phyloP scores from a whole-genome alignment of 2,113 vertebrate species.

The Bubo bubo region DNA sequence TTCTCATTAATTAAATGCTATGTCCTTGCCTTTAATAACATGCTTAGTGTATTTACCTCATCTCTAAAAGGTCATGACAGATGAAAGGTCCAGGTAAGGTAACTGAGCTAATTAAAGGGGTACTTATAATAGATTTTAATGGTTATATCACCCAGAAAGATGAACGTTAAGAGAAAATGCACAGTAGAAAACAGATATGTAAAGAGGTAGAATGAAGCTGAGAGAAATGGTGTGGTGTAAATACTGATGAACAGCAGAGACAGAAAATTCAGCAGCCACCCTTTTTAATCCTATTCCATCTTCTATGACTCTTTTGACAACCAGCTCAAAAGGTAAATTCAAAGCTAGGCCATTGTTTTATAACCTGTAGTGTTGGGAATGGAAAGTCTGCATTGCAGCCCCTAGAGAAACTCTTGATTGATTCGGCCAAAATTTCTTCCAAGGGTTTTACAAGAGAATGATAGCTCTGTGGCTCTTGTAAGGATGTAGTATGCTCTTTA shows the following conservation, averaged over 20 bases:
- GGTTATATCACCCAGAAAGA: not conserved
- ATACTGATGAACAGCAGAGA: not conserved
- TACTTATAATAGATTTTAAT: not conserved
- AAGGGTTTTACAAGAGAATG: not conserved
- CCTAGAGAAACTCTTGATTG: not conserved
- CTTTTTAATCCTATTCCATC: not conserved
- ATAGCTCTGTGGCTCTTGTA: not conserved
- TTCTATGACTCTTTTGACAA: not conserved
- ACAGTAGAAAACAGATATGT: not conserved
- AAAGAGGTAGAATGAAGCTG: not conserved
- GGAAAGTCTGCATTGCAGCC: not conserved
- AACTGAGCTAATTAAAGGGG: not conserved
- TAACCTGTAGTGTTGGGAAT: not conserved
- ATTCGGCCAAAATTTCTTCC: not conserved
- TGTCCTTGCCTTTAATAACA: constrained; percentile 21
- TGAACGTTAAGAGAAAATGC: not conserved
- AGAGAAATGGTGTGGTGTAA: not conserved
- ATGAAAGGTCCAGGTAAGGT: not conserved
- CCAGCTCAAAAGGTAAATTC: not conserved
- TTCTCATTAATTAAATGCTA: not conserved
- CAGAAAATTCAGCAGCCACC: not conserved
- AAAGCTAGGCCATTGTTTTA: not conserved
- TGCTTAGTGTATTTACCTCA: constrained; percentile 4
- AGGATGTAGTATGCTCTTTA: not conserved
- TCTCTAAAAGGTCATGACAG: not conserved